A percentile compares a stretch with the other conserved stretches of the same genome.
Evolutionary conservation across 1,140 invertebrate species (phyloP).

Genomic region (Leptinotarsa defecta): DNA sequence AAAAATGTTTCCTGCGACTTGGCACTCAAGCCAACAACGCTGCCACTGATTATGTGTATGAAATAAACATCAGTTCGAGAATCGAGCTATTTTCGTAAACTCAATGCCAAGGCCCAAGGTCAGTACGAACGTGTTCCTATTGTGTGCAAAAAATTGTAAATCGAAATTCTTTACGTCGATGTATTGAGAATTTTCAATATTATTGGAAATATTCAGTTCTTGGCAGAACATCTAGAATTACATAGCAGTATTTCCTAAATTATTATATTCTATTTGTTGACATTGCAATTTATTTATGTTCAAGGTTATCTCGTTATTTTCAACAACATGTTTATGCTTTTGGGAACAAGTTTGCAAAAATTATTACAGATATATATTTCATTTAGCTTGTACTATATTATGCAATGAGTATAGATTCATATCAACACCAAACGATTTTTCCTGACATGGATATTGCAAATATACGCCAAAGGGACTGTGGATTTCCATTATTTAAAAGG

Average conservation of each 20-base stretch:
- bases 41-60: constrained; percentile 13
- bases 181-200: not conserved
- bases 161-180: constrained; percentile 11
- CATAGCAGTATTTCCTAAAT: not conserved
- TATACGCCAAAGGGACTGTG: too few species aligned
- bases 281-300: constrained; percentile 7
- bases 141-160: constrained; percentile 22
- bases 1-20: too few species aligned
- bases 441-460: too few species aligned
- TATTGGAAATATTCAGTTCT: not conserved
- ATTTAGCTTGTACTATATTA: too few species aligned
- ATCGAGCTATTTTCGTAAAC: constrained; percentile 24
- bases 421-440: too few species aligned
- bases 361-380: not conserved
- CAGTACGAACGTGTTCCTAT: constrained; percentile 15
- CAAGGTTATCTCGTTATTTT: constrained; percentile 12
- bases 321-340: constrained; percentile 16
- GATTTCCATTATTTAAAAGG: too few species aligned
- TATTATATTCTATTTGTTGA: constrained; percentile 12
- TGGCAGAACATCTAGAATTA: not conserved
- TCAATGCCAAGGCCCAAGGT: constrained; percentile 26
- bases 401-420: too few species aligned
- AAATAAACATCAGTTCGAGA: constrained; percentile 16
- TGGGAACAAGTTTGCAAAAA: constrained; percentile 9
- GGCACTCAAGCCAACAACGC: not conserved